A percentile compares a stretch with the other conserved stretches of the same genome.
phyloP scores from a whole-genome alignment of 1,140 invertebrate genomes.

The Apis laboriosa region DNA sequence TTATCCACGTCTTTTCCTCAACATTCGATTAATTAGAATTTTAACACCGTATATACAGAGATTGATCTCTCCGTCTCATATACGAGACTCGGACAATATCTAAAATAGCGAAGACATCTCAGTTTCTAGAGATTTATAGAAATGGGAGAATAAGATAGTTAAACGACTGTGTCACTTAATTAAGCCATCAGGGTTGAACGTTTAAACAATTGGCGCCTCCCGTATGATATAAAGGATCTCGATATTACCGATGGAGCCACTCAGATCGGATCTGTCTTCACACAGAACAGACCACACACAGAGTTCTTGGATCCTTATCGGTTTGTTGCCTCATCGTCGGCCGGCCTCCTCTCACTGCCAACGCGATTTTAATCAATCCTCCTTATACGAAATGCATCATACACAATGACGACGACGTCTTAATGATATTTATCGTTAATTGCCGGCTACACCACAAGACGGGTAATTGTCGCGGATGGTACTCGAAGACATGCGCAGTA shows the following conservation, averaged over 20 bases:
- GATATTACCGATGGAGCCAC: constrained; percentile 7
- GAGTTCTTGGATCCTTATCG: constrained; percentile 62
- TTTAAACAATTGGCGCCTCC: constrained; percentile 56
- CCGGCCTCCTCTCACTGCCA: constrained; percentile 9
- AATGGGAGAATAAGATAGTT: constrained; percentile 40
- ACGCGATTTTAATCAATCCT: constrained; percentile 58
- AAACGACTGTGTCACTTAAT: constrained; percentile 52
- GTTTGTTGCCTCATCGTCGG: constrained; percentile 49
- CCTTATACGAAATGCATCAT: constrained; percentile 12
- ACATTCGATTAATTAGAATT: too few relatives aligned
- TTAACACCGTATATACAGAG: too few relatives aligned
- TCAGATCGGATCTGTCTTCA: constrained; percentile 57
- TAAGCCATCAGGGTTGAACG: constrained; percentile 59
- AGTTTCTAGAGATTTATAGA: constrained; percentile 32
- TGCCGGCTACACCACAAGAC: background rate
- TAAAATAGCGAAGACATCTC: background rate
- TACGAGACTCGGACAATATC: background rate
- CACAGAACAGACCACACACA: constrained; percentile 56
- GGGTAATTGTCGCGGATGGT: background rate
- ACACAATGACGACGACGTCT: constrained; percentile 27
- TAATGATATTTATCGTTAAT: constrained; percentile 48
- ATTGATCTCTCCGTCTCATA: too few relatives aligned
- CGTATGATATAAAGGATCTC: constrained; percentile 43
- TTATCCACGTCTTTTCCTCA: too few relatives aligned
- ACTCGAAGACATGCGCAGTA: too few relatives aligned